Percentiles rank a stretch among this genome's conserved stretches.
phyloP scores from a whole-genome alignment of 1,140 invertebrate genomes.

The Anoplolepis gracilipes region DNA sequence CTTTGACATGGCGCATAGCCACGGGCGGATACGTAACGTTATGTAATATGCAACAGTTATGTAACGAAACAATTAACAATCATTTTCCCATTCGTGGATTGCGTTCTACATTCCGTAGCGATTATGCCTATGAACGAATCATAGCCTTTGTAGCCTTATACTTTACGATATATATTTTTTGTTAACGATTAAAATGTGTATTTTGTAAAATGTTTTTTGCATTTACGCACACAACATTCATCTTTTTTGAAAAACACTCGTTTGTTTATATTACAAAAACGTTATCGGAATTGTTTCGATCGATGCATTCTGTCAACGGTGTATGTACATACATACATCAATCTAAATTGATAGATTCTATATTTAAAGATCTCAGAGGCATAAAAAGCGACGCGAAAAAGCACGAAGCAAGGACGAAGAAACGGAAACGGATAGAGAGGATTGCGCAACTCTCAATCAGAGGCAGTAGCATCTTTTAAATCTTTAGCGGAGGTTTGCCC shows the following conservation, averaged over 20 bases:
- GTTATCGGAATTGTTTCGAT: background rate
- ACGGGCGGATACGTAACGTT: slow-evolving; percentile 36
- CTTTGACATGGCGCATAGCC: slow-evolving; percentile 53
- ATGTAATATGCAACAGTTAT: slow-evolving; percentile 60
- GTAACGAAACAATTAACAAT: slow-evolving; percentile 61
- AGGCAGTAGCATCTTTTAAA: slow-evolving; percentile 45
- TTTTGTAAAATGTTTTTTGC: slow-evolving; percentile 8
- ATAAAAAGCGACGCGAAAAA: background rate
- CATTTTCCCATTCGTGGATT: slow-evolving; percentile 46
- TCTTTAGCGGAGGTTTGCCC: slow-evolving; percentile 54
- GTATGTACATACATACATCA: too few species aligned
- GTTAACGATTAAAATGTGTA: slow-evolving; percentile 9
- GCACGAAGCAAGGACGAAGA: background rate
- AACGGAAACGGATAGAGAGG: background rate
- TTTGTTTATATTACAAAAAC: slow-evolving; percentile 12
- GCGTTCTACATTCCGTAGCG: slow-evolving; percentile 21
- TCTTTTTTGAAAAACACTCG: background rate
- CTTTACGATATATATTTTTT: slow-evolving; percentile 10
- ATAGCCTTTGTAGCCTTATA: slow-evolving; percentile 35
- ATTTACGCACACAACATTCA: slow-evolving; percentile 1
- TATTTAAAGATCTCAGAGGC: background rate
- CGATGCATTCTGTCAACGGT: background rate
- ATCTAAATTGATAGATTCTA: slow-evolving; percentile 49
- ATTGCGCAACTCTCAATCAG: slow-evolving; percentile 51
- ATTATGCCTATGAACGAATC: slow-evolving; percentile 21